Evolutionary conservation across 2,797 vertebrate species (phyloP), one percentile per base, ranked within the genome.

Genomic region (Eulemur coronatus): DNA sequence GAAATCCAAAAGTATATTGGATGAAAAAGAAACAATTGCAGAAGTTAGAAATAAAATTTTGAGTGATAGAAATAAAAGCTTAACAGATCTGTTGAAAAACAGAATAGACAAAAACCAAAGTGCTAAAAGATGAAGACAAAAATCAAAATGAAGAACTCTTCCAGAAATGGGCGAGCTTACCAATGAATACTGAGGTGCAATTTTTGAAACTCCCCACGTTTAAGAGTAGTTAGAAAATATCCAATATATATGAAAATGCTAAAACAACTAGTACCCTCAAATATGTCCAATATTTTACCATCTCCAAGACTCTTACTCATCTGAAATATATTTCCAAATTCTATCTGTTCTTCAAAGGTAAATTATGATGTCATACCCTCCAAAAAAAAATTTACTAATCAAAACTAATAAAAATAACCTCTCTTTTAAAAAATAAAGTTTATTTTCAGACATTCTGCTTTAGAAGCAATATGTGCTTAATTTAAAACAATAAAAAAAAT

Each of bases 121-220:
- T 43, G 24, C 28, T 81, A 41, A 4, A 90, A 85, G 35, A 89
- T 10, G 3, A 92, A 65, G 38, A 46, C 61, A 93, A 55, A 48
- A 48, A 91, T 80, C 38, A 95, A 93, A 93, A 94, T 30, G 35
- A 87, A 73, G n/a, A 93, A 61, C 43, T 59, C 18, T 90, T 26
- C 57, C 63, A 59, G 41, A 72, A 86, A 73, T 41, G 61, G 12
- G 17, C 33, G 26, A 41, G 7, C 26, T 86, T 72, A 86, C 18
- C 61, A 91, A 73, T 35, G 20, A 72, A 92, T 41, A 38, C 22
- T 59, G 18, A 89, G 38, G 73, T 38, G 78, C 70, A 81, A 55
- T 38, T 86, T 89, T 33, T 88, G 7, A 48, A 94, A 78, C 30
- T 61, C 24, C 11, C 1, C 33, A 57, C 20, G 20, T 55, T 89